Conservation (phyloP, 2,888 invertebrate genomes). For the Fragum sueziense region DNA sequence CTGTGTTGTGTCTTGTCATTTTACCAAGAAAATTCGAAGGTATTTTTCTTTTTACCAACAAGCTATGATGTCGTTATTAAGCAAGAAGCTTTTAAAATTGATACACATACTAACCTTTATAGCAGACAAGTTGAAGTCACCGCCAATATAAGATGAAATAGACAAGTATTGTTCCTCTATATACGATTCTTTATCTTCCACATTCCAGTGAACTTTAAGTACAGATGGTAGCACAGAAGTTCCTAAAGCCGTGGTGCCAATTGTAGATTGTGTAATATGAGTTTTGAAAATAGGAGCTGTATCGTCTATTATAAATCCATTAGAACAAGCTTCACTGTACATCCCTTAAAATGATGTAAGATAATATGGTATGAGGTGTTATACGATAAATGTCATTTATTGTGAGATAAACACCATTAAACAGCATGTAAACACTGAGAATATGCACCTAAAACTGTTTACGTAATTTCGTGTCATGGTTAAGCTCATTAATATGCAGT, state of each 20-base stretch:
- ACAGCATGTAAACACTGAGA: too few relatives aligned
- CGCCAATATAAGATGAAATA: conserved; percentile 53
- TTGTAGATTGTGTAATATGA: conserved; percentile 19
- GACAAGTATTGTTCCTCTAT: conserved; percentile 61
- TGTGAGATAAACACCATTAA: too few relatives aligned
- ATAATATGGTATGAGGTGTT: too few relatives aligned
- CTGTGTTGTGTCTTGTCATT: too few relatives aligned
- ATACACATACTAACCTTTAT: conserved; percentile 43
- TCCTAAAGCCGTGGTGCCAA: conserved; percentile 36
- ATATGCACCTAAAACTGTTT: too few relatives aligned
- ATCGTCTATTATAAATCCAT: conserved; percentile 62
- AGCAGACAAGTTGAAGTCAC: conserved; percentile 56
- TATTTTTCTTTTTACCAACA: too few relatives aligned
- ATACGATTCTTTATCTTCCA: conserved; percentile 45
- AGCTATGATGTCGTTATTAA: too few relatives aligned
- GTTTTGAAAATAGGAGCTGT: conserved; percentile 40
- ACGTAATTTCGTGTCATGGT: too few relatives aligned
- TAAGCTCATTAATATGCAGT: too few relatives aligned
- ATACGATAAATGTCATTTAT: too few relatives aligned
- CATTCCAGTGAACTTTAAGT: conserved; percentile 51
- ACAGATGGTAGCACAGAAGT: conserved; percentile 37
- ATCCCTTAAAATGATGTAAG: conserved; percentile 41
- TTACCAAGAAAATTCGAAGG: too few relatives aligned
- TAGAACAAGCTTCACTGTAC: conserved; percentile 54
- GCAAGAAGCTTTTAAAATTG: too few relatives aligned